phyloP scores from a whole-genome alignment of 2,888 invertebrate genomes.

The Ormyrus labotus region DNA sequence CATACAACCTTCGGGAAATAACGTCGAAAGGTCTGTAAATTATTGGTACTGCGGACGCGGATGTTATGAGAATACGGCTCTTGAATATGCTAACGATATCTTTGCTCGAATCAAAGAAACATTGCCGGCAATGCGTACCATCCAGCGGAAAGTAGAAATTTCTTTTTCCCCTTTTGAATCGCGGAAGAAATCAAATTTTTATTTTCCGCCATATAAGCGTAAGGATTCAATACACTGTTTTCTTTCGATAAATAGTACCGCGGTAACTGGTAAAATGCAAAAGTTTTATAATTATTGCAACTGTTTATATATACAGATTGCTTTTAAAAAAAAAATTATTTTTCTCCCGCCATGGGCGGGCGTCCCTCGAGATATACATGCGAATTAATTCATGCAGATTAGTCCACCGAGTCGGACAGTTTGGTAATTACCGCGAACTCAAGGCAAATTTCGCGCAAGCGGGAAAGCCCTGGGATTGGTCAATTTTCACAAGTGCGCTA shows the following conservation, averaged over 20 bases:
- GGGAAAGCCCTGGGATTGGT: background rate
- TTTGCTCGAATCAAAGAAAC: too few relatives aligned
- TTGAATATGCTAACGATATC: background rate
- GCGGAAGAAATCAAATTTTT: too few relatives aligned
- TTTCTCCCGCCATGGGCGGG: background rate
- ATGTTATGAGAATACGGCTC: background rate
- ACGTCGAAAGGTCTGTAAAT: constrained; percentile 10
- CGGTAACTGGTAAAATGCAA: background rate
- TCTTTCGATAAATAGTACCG: background rate
- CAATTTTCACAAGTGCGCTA: constrained; percentile 28
- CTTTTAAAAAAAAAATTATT: constrained; percentile 3
- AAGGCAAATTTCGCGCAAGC: constrained; percentile 17
- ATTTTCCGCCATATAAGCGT: background rate
- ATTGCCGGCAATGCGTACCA: too few relatives aligned
- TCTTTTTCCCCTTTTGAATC: too few relatives aligned
- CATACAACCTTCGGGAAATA: background rate
- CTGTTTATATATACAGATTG: background rate
- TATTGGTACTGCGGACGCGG: background rate
- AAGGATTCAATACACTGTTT: background rate
- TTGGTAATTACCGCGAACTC: constrained; percentile 36
- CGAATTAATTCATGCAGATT: constrained; percentile 40
- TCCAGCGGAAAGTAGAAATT: too few relatives aligned
- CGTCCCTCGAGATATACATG: background rate
- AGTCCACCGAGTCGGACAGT: constrained; percentile 38
- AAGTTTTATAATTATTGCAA: background rate